A percentile compares a stretch with the other conserved stretches of the same genome.
Conservation (phyloP, 2,113 vertebrate genomes). For the Garra rufa region DNA sequence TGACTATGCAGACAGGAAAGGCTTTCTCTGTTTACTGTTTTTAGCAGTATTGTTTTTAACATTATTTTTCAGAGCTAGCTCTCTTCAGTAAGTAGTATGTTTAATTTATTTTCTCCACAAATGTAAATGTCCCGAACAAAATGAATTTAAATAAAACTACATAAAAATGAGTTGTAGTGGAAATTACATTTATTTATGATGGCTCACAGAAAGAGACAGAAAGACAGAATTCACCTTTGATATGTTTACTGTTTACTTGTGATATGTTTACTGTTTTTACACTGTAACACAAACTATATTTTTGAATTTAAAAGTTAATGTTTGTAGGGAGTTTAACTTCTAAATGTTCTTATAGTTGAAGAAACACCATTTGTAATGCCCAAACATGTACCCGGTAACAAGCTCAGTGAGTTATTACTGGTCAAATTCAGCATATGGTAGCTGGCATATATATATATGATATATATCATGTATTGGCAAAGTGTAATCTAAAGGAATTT, state of each 20-base stretch:
- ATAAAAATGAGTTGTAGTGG: no score
- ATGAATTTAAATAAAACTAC: background rate
- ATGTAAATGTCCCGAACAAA: background rate
- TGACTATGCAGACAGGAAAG: constrained; percentile 56
- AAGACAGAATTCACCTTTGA: background rate
- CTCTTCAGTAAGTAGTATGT: background rate
- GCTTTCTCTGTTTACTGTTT: background rate
- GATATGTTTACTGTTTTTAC: no score
- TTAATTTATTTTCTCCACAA: background rate
- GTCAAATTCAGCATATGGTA: constrained; percentile 47
- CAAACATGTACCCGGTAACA: constrained; percentile 43
- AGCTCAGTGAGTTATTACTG: background rate
- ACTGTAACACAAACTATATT: background rate
- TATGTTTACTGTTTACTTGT: background rate
- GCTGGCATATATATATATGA: constrained; percentile 40
- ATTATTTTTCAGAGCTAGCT: background rate
- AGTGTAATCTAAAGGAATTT: constrained; percentile 63
- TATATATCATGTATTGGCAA: constrained; percentile 47
- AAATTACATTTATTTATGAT: background rate
- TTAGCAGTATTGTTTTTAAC: background rate
- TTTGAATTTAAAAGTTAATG: background rate
- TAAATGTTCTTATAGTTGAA: background rate
- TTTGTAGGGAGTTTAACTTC: background rate
- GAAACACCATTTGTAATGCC: constrained; percentile 38
- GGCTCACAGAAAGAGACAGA: background rate